A percentile compares a stretch with the other conserved stretches of the same genome.
Evolutionary conservation across 2,113 vertebrate genomes (phyloP).

Genomic region (Python bivittatus): DNA sequence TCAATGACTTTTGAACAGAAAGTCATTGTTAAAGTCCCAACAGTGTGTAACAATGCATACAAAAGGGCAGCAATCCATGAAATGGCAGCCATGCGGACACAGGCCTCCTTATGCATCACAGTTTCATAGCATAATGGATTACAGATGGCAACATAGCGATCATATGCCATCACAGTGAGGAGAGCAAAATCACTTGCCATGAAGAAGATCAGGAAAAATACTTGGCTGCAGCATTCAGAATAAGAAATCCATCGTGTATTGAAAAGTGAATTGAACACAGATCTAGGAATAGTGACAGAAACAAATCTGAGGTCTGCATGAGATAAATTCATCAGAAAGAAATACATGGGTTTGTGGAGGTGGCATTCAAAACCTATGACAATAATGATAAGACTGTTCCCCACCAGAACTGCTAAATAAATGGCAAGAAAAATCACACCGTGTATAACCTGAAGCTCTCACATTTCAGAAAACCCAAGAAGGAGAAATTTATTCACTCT

Average conservation of each 20-base stretch:
- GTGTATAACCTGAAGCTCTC: background rate
- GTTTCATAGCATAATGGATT: background rate
- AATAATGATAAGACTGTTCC: background rate
- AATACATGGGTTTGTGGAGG: constrained; percentile 8
- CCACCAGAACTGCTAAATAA: background rate
- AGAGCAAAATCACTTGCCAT: background rate
- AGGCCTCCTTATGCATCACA: background rate
- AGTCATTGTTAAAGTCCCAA: background rate
- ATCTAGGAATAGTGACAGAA: background rate
- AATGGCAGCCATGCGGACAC: background rate
- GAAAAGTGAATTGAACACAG: background rate
- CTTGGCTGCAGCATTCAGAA: background rate
- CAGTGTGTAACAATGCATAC: background rate
- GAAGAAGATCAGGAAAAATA: constrained; percentile 5
- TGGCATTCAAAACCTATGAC: background rate
- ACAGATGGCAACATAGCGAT: constrained; percentile 19
- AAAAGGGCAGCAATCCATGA: background rate
- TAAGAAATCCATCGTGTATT: background rate
- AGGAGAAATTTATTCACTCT: background rate
- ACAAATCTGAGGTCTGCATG: background rate
- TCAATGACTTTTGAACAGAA: constrained; percentile 3
- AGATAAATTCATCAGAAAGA: constrained; percentile 6
- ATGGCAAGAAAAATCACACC: background rate
- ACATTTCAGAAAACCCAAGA: background rate
- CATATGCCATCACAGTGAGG: background rate